These are phyloP conservation scores for Cygnus olor DNA, from an alignment of 2,797 vertebrate species.

Conservation along the genomic window DNA sequence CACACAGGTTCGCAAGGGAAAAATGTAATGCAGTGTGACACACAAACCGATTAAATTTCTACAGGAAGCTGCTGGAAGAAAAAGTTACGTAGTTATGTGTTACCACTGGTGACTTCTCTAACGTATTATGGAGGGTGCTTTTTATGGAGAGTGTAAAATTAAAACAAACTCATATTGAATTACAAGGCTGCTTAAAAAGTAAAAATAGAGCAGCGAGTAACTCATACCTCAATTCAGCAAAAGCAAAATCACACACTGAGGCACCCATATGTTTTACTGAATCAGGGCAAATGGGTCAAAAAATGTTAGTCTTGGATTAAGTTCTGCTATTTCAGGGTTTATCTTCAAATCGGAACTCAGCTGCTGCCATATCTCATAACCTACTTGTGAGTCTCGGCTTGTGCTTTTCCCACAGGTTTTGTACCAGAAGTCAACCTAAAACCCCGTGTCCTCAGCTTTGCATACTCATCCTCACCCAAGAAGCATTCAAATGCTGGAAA, in stretches of 20 bases:
- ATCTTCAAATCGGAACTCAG: background rate
- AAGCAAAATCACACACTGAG: background rate
- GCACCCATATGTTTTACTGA: slow-evolving; percentile 1
- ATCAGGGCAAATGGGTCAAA: background rate
- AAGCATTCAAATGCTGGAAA: background rate
- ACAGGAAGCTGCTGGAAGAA: background rate
- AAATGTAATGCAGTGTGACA: slow-evolving; percentile 25
- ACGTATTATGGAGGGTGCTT: slow-evolving; percentile 21
- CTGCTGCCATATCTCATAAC: background rate
- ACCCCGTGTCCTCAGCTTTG: background rate
- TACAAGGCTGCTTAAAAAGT: slow-evolving; percentile 3
- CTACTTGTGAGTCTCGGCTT: background rate
- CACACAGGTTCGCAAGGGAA: background rate
- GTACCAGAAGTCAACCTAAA: background rate
- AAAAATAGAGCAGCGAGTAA: slow-evolving; percentile 59
- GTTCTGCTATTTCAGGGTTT: slow-evolving; percentile 32
- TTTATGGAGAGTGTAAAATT: slow-evolving; percentile 64
- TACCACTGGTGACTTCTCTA: slow-evolving; percentile 3
- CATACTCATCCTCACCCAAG: background rate
- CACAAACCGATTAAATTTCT: background rate
- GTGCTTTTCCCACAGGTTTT: slow-evolving; percentile 16
- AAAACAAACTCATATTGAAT: slow-evolving; percentile 65
- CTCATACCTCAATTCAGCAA: slow-evolving; percentile 52
- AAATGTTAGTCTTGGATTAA: background rate
- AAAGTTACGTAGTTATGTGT: background rate